Percentiles rank a stretch among this genome's conserved stretches.
Conservation (phyloP, 2,797 vertebrate species). For the Petrocephalus sullivani region DNA sequence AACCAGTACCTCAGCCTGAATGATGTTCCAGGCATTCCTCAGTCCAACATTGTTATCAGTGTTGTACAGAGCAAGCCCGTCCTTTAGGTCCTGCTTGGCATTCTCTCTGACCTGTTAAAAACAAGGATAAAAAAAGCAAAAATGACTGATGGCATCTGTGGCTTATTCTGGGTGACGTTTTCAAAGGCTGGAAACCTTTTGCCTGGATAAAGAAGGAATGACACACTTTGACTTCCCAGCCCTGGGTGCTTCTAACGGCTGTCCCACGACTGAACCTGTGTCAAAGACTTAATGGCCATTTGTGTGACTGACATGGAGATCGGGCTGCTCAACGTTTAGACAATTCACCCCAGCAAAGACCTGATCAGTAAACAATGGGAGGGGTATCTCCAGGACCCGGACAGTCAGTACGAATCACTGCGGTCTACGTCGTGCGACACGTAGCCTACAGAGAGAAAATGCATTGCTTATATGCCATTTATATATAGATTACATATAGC, state of each 20-base stretch:
- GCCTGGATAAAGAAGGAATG: not conserved
- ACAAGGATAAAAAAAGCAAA: not conserved
- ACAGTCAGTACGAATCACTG: not conserved
- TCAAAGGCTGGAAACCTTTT: not conserved
- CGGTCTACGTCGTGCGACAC: not conserved
- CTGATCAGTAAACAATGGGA: not conserved
- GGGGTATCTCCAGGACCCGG: not conserved
- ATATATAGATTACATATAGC: not conserved
- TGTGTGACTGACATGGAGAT: not conserved
- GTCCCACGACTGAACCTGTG: not conserved
- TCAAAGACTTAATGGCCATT: not conserved
- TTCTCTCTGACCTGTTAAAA: constrained; percentile 80
- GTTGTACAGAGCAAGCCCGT: constrained; percentile 84
- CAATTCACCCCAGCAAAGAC: not conserved
- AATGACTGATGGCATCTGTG: not conserved
- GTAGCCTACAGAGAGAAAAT: not conserved
- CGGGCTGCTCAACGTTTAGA: not conserved
- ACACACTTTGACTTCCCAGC: not conserved
- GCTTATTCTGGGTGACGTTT: not conserved
- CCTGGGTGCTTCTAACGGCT: not conserved
- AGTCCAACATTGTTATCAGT: constrained; percentile 87
- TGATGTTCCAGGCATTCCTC: constrained; percentile 92
- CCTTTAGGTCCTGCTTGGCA: constrained; percentile 82
- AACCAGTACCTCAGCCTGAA: constrained; percentile 80
- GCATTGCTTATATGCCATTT: not conserved